Percentiles rank a stretch among this genome's conserved stretches.
Conservation (phyloP, 2,888 invertebrate species). For the Eristalis intricaria region DNA sequence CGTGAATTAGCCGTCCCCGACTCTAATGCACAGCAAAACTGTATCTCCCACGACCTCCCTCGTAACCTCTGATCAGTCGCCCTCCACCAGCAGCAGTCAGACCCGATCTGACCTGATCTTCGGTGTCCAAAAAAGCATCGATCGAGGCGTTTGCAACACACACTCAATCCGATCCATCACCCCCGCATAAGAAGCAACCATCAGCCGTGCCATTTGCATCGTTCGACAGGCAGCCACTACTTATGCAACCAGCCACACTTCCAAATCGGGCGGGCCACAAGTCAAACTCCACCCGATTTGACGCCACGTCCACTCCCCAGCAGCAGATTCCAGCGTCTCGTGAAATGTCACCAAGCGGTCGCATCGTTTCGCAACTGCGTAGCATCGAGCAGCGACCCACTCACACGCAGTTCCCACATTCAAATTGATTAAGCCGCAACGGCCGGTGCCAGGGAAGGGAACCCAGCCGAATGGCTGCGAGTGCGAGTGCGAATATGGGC, state of each 20-base stretch:
- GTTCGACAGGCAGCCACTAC: not conserved
- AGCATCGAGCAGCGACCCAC: not conserved
- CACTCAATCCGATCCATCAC: not conserved
- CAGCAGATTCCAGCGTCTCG: constrained; percentile 46
- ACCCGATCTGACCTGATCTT: not conserved
- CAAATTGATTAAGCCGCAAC: constrained; percentile 54
- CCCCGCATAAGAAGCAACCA: not conserved
- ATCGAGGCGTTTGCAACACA: not conserved
- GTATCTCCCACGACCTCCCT: not conserved
- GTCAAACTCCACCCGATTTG: constrained; percentile 53
- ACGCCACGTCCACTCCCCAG: constrained; percentile 7
- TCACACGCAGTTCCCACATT: constrained; percentile 28
- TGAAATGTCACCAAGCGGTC: constrained; percentile 66
- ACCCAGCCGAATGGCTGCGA: constrained; percentile 47
- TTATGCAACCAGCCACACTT: constrained; percentile 1
- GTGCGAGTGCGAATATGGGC: constrained; percentile 57
- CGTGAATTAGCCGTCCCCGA: too few relatives aligned
- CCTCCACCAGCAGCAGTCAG: not conserved
- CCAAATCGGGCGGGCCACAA: constrained; percentile 54
- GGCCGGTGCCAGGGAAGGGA: not conserved
- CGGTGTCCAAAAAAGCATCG: not conserved
- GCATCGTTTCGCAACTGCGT: constrained; percentile 42
- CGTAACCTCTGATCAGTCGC: not conserved
- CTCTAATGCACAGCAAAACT: not conserved
- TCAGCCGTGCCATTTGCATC: not conserved